phyloP scores from a whole-genome alignment of 2,888 invertebrate species.

The Pachymerium ferrugineum region DNA sequence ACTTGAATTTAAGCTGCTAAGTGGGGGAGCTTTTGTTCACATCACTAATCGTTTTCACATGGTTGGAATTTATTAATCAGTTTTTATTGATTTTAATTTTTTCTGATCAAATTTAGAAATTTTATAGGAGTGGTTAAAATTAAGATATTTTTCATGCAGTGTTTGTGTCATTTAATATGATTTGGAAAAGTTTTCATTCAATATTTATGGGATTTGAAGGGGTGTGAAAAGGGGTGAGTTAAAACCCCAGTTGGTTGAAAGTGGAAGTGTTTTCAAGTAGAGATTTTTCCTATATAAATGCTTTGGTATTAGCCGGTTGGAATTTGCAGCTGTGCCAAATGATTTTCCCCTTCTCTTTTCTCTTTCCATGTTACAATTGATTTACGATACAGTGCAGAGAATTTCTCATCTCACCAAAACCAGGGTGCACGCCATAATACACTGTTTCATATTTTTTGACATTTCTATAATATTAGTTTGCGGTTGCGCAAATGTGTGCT shows the following conservation, averaged over 20 bases:
- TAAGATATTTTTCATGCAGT: too few species aligned
- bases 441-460: too few species aligned
- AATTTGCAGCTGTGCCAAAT: slow-evolving; percentile 2
- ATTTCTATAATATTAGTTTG: too few species aligned
- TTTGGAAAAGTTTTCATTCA: too few species aligned
- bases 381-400: neutral
- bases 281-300: neutral
- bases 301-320: neutral
- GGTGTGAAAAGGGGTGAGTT: neutral
- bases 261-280: neutral
- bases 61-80: neutral
- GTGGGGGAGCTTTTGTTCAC: neutral
- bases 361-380: neutral
- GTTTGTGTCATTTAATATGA: too few species aligned
- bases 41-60: neutral
- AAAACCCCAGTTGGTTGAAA: neutral
- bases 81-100: too few species aligned
- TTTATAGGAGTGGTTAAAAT: too few species aligned
- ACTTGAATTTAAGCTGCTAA: too few species aligned
- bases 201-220: neutral
- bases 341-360: too few species aligned
- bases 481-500: too few species aligned
- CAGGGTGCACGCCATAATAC: neutral
- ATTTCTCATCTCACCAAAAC: neutral
- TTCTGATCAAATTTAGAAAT: too few species aligned